A percentile compares a stretch with the other conserved stretches of the same genome.
Conservation (phyloP, 2,797 vertebrate species). For the Gymnoscopelus braueri region DNA sequence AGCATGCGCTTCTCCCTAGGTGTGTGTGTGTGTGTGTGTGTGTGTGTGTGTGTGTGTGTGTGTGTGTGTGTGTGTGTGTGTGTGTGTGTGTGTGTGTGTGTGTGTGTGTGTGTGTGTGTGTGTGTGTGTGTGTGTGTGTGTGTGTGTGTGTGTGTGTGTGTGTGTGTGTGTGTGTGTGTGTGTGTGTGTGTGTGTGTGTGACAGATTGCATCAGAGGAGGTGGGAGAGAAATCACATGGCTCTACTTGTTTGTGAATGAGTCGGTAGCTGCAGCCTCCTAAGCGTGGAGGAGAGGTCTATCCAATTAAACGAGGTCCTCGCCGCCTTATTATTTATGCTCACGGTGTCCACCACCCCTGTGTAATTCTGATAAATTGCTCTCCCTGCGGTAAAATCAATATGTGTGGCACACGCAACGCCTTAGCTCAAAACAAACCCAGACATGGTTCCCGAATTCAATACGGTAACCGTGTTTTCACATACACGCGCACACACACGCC, state of each 20-base stretch:
- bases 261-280: slow-evolving; percentile 35
- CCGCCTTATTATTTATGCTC: slow-evolving; percentile 63
- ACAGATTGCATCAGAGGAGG: slow-evolving; percentile 8
- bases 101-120: slow-evolving; percentile 4
- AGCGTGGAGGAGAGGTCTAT: slow-evolving; percentile 36
- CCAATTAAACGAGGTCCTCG: slow-evolving; percentile 47
- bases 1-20: slow-evolving; percentile 1
- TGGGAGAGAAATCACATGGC: slow-evolving; percentile 30
- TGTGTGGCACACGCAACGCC: slow-evolving; percentile 45
- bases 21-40: slow-evolving; percentile 11
- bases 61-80: not conserved
- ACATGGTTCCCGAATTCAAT: slow-evolving; percentile 38
- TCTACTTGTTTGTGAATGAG: slow-evolving; percentile 36
- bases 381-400: slow-evolving; percentile 69
- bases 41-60: slow-evolving; percentile 7
- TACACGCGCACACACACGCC: slow-evolving; percentile 8
- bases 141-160: slow-evolving; percentile 13
- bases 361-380: slow-evolving; percentile 69
- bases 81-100: not conserved
- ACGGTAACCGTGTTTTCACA: slow-evolving; percentile 39
- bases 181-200: not conserved
- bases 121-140: slow-evolving; percentile 1
- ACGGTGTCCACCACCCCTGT: slow-evolving; percentile 55
- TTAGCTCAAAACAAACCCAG: slow-evolving; percentile 58
- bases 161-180: not conserved